Evolutionary conservation across 2,113 vertebrate species (phyloP).

Genomic region (Phylloscopus trochiloides): DNA sequence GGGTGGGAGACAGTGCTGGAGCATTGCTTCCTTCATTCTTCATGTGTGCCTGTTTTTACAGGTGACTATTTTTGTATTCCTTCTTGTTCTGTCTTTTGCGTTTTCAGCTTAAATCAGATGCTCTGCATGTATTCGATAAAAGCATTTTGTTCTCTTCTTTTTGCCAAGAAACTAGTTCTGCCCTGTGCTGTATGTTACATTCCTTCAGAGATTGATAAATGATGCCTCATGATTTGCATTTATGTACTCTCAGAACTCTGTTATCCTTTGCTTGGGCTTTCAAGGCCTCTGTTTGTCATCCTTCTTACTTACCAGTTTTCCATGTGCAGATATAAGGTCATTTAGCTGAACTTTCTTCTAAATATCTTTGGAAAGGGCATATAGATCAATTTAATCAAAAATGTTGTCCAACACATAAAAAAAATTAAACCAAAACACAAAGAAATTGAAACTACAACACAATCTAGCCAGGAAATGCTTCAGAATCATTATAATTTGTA

Average conservation of each 20-base stretch:
- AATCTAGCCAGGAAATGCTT: not conserved
- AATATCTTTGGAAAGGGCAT: not conserved
- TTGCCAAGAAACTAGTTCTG: not conserved
- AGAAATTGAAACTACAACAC: not conserved
- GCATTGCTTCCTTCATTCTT: not conserved
- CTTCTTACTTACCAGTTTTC: not conserved
- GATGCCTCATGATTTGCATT: not conserved
- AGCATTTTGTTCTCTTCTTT: not conserved
- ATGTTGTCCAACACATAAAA: not conserved
- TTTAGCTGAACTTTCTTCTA: not conserved
- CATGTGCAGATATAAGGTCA: not conserved
- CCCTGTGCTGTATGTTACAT: not conserved
- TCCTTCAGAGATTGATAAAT: not conserved
- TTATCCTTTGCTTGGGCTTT: not conserved
- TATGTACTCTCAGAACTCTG: not conserved
- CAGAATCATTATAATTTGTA: not conserved
- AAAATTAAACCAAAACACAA: not conserved
- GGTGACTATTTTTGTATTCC: not conserved
- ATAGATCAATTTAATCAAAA: not conserved
- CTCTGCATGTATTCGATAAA: fast-evolving
- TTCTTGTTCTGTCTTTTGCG: not conserved
- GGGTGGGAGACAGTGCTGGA: not conserved
- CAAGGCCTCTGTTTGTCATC: not conserved
- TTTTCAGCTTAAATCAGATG: not conserved
- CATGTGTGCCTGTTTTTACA: not conserved